Evolutionary conservation across 2,113 vertebrate genomes (phyloP).

Genomic region (Mobula birostris): DNA sequence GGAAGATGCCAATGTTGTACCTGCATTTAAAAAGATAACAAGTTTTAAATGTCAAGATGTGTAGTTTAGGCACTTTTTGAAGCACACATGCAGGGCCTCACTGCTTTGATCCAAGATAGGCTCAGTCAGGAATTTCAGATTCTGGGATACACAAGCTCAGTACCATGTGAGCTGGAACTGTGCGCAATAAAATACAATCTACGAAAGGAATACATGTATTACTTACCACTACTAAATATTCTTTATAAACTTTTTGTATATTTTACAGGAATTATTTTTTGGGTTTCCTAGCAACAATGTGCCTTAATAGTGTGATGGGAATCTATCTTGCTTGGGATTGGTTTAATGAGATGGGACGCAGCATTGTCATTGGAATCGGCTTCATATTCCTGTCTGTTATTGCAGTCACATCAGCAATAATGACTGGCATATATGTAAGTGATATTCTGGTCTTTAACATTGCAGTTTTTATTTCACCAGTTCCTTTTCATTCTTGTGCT

Average conservation of each 20-base stretch:
- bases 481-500: neutral
- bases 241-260: constrained; percentile 2
- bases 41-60: too few relatives aligned
- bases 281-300: constrained; percentile 41
- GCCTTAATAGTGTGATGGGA: constrained; percentile 42
- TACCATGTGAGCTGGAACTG: too few relatives aligned
- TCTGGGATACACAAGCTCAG: too few relatives aligned
- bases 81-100: too few relatives aligned
- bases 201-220: neutral
- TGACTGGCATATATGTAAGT: constrained; percentile 40
- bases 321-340: constrained; percentile 42
- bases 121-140: too few relatives aligned
- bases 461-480: constrained; percentile 33
- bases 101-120: too few relatives aligned
- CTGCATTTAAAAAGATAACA: too few relatives aligned
- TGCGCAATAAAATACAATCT: neutral
- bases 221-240: neutral
- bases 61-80: too few relatives aligned
- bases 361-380: constrained; percentile 40
- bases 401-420: constrained; percentile 42
- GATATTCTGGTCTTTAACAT: constrained; percentile 39
- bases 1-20: too few relatives aligned
- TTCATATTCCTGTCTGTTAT: constrained; percentile 44
- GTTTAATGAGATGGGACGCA: constrained; percentile 40
- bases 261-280: constrained; percentile 41